Evolutionary conservation across 2,888 invertebrate genomes (phyloP), one percentile per base, ranked within the genome.

Genomic region (Capitulum mitella): DNA sequence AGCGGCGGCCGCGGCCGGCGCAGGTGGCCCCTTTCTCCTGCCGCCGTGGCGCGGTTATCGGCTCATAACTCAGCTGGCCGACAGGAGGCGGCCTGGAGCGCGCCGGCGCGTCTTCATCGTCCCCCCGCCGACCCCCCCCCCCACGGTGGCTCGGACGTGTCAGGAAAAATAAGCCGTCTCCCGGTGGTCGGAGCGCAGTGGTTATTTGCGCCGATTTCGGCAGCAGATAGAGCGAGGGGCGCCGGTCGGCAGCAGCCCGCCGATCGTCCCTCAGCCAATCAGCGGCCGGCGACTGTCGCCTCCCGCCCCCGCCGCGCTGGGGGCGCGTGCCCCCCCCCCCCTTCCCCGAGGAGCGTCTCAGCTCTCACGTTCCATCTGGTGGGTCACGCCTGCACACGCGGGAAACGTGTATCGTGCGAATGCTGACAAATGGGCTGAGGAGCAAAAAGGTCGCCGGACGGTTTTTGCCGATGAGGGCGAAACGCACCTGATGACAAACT

Each of bases 121-220:
- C n/a, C 58, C 58, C 58, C 29, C 6, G n/a, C 58, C 58, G n/a
- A 10, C 58, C 58, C 29, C n/a, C n/a, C n/a, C 58, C 10, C n/a
- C 58, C n/a, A 29, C 19, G n/a, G n/a, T 16, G 34, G 10, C 64
- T 14, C 64, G 34, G 34, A 64, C 64, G 64, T 29, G 34, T 29
- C 64, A 34, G 34, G 64, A 34, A 64, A 64, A 64, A 51, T 19
- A 64, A 64, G 64, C 64, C 64, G 3, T 64, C 64, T 64, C 64
- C 58, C 64, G 64, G 64, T 64, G 64, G 29, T 34, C 64, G 64
- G 34, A 32, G 16, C 16, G 34, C 19, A 2, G 16, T 14, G 34
- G 14, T 19, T 64, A 64, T 32, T 64, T 64, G 64, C 64, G 64
- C 64, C 34, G 64, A 64, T 64, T 14, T 64, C 64, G 32, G 16